Evolutionary conservation across 2,888 invertebrate genomes (phyloP), one percentile per base, ranked within the genome.

Genomic region (Ochropleura leucogaster): DNA sequence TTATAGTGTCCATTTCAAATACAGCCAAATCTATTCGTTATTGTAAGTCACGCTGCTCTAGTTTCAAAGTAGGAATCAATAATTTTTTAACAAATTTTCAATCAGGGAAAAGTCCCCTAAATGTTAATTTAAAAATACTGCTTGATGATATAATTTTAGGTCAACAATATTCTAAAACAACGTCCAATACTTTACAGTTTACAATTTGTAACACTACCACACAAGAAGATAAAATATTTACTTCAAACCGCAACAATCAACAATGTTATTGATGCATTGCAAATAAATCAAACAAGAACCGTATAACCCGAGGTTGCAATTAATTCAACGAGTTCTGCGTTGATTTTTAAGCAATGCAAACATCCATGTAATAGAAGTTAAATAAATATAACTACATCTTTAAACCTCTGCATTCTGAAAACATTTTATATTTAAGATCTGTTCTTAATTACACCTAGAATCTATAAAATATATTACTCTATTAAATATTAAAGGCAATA

Each of bases 401-500:
- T 94, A 94, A 94, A 94, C 91, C 91, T 94, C 92, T 94, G 92
- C 91, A 93, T 92, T 93, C 91, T 93, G 92, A 92, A 95, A 95
- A 94, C 93, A 92, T 90, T 85, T 92, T 91, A 94, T 92, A 92
- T 90, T 93, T 94, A 93, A 93, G 92, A 95, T 93, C 92, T 92
- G 88, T 90, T 90, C 94, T 95, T 95, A 94, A 91, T 92, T 92
- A 94, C 88, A 89, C 90, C 94, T 95, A 95, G 92, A 93, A 88
- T 93, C 95, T 96, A 96, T 95, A 96, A 96, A 96, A 96, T 96
- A 96, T 96, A 96, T 96, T 96, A 95, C 95, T 96, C 95, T 96
- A 96, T 95, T 96, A 96, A 95, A 96, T 95, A 96, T 96, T 96
- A 96, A 96, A 96, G 96, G 96, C 96, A 96, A 96, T 95, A 95